phyloP scores from a whole-genome alignment of 1,140 invertebrate species.

The Cotesia chilonis region DNA sequence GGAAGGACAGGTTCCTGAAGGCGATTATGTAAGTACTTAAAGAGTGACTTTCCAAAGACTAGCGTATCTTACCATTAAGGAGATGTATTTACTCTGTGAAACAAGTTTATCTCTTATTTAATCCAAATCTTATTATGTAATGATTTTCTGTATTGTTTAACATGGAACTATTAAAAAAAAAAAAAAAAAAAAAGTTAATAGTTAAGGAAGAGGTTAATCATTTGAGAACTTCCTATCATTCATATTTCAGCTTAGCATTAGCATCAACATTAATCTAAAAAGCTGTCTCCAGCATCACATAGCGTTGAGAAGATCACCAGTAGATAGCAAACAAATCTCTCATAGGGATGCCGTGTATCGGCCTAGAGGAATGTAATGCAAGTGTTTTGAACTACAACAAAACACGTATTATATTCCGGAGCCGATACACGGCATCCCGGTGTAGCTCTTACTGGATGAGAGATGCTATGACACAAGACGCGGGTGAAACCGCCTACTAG shows the following conservation, averaged over 20 bases:
- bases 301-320: constrained; percentile 36
- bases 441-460: constrained; percentile 37
- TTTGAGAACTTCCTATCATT: neutral
- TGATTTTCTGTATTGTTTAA: no score
- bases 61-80: no score
- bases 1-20: neutral
- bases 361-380: constrained; percentile 32
- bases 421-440: constrained; percentile 39
- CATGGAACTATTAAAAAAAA: no score
- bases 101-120: no score
- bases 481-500: neutral
- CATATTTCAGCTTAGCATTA: neutral
- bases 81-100: no score
- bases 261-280: no score
- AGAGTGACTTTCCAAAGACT: no score
- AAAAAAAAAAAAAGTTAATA: no score
- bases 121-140: no score
- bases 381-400: constrained; percentile 35
- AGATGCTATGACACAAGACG: constrained; percentile 27
- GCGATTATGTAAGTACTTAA: no score
- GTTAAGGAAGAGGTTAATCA: neutral
- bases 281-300: constrained; percentile 28
- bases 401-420: constrained; percentile 37
- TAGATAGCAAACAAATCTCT: constrained; percentile 39
- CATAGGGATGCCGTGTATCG: constrained; percentile 40